These are phyloP conservation scores for Gortyna flavago DNA, from an alignment of 2,888 invertebrate species.

Conservation along the genomic window DNA sequence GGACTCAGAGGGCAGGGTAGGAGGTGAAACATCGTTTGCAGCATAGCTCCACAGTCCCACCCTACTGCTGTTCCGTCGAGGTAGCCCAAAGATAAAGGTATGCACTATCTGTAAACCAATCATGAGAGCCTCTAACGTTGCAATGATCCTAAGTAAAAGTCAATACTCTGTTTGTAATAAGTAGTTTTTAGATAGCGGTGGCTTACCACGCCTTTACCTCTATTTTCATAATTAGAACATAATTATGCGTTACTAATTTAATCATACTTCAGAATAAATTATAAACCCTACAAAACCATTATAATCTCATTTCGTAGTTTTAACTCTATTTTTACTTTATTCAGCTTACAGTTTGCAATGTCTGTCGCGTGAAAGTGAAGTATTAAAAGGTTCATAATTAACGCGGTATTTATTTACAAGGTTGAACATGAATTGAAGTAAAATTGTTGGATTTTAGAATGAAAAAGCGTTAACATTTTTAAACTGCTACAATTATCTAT, in stretches of 20 bases:
- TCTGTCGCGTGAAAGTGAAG: conserved; percentile 10
- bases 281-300: conserved; percentile 22
- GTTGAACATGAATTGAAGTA: conserved; percentile 20
- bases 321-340: conserved; percentile 9
- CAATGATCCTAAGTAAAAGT: neutral
- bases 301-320: conserved; percentile 29
- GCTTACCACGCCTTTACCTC: neutral
- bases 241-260: neutral
- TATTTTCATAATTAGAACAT: neutral
- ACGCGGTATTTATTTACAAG: conserved; percentile 27
- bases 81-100: neutral
- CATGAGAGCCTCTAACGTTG: neutral
- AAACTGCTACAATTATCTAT: neutral
- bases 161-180: neutral
- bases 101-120: neutral
- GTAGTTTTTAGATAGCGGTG: neutral
- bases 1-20: neutral
- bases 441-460: conserved; percentile 4
- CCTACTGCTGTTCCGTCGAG: neutral
- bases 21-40: neutral
- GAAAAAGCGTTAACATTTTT: neutral
- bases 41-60: neutral
- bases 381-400: conserved; percentile 24
- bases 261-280: neutral
- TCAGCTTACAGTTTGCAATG: neutral